phyloP scores from a whole-genome alignment of 2,888 invertebrate species.

The Hirtodrosophila histrioides region DNA sequence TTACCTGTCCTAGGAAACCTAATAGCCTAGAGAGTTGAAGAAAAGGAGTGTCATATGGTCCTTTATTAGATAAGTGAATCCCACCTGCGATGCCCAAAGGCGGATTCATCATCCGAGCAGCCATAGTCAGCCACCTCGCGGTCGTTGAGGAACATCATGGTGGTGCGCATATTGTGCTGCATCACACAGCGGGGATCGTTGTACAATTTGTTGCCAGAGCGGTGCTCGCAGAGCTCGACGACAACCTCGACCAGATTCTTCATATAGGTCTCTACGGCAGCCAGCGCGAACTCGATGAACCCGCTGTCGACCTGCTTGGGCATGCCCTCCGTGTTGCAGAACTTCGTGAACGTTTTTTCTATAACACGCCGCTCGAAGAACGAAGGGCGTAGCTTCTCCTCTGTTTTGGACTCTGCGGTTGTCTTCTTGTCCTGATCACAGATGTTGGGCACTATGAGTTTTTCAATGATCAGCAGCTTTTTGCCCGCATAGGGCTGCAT shows the following conservation, averaged over 20 bases:
- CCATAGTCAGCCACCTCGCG: slow-evolving; percentile 39
- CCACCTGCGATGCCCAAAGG: slow-evolving; percentile 31
- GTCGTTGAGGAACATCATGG: slow-evolving; percentile 57
- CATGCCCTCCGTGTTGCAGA: background rate
- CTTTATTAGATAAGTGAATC: no score
- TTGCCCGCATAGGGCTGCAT: slow-evolving; percentile 56
- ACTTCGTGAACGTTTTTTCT: slow-evolving; percentile 8
- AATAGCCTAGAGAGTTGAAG: no score
- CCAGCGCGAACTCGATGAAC: slow-evolving; percentile 26
- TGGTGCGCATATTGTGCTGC: slow-evolving; percentile 35
- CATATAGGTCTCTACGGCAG: slow-evolving; percentile 59
- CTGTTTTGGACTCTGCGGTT: background rate
- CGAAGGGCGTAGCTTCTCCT: slow-evolving; percentile 31
- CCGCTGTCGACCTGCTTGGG: slow-evolving; percentile 6
- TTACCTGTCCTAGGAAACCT: no score
- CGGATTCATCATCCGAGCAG: slow-evolving; percentile 50
- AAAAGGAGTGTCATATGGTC: background rate
- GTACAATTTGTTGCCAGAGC: slow-evolving; percentile 32
- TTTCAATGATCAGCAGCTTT: slow-evolving; percentile 28
- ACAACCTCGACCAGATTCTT: slow-evolving; percentile 16
- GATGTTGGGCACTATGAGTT: slow-evolving; percentile 41
- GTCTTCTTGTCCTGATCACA: slow-evolving; percentile 13
- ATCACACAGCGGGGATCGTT: slow-evolving; percentile 37
- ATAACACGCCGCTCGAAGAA: slow-evolving; percentile 44
- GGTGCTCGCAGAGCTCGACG: slow-evolving; percentile 49